Conservation (phyloP, 2,113 vertebrate species). For the Campylomormyrus tamandua region DNA sequence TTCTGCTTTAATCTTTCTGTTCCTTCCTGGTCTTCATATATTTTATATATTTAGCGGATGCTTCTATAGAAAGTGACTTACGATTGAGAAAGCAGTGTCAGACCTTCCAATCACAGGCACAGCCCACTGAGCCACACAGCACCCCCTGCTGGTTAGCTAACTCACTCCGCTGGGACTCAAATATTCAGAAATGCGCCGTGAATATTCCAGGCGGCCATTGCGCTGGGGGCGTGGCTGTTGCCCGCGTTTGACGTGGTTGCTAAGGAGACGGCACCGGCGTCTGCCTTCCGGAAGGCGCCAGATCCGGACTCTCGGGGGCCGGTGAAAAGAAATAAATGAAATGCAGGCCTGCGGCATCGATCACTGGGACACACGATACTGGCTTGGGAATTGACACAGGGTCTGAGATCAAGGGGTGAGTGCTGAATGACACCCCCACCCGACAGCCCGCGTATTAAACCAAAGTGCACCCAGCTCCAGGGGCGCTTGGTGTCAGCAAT, state of each 20-base stretch:
- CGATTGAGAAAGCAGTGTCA: neutral
- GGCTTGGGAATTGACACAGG: slow-evolving; percentile 11
- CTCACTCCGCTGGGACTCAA: neutral
- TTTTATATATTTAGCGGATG: neutral
- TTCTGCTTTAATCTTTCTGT: neutral
- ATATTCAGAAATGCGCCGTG: neutral
- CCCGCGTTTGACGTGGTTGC: neutral
- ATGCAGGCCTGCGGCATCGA: slow-evolving; percentile 9
- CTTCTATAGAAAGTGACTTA: neutral
- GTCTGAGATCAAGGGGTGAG: slow-evolving; percentile 15
- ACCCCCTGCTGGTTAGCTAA: neutral
- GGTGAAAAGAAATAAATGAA: neutral
- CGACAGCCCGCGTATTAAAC: no score
- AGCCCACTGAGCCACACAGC: neutral
- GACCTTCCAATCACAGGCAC: neutral
- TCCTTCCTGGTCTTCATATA: neutral
- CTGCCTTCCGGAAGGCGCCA: neutral
- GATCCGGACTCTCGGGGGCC: neutral
- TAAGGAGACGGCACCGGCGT: neutral
- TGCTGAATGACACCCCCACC: slow-evolving; percentile 19
- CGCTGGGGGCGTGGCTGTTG: neutral
- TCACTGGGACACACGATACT: slow-evolving; percentile 27
- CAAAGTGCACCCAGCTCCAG: no score
- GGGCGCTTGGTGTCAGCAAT: no score
- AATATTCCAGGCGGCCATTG: neutral